Evolutionary conservation across 2,888 invertebrate species (phyloP).

Genomic region (Cybosia mesomella): DNA sequence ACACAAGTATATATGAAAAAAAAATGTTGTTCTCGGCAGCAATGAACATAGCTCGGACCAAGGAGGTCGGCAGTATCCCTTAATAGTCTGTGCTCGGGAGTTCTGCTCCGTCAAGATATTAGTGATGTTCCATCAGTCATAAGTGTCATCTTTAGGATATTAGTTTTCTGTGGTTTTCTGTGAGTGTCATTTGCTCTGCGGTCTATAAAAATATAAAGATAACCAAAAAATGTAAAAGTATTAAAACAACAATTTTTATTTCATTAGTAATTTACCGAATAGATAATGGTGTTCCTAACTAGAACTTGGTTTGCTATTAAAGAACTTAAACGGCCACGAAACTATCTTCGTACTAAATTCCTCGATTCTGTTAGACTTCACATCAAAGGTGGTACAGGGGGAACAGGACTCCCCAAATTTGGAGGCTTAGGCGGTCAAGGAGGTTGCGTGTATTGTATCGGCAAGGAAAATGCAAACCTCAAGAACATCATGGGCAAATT

Average conservation of each 20-base stretch:
- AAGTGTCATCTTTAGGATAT: no score
- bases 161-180: no score
- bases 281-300: constrained; percentile 82
- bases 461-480: constrained; percentile 88
- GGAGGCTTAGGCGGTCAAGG: constrained; percentile 97
- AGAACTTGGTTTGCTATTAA: constrained; percentile 77
- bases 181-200: neutral
- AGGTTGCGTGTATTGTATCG: constrained; percentile 92
- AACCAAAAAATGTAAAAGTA: constrained; percentile 22
- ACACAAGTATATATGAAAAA: no score
- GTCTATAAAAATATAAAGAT: neutral
- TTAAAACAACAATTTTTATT: neutral
- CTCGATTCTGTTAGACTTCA: constrained; percentile 93
- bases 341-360: constrained; percentile 87
- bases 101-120: no score
- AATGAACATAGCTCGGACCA: no score
- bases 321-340: constrained; percentile 82
- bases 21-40: no score
- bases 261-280: neutral
- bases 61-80: no score
- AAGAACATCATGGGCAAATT: constrained; percentile 81
- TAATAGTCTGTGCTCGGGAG: no score
- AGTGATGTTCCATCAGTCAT: no score
- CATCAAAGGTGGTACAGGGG: constrained; percentile 94
- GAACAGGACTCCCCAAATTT: constrained; percentile 90